Evolutionary conservation across 2,888 invertebrate species (phyloP).

Genomic region (Cephus rjabovi): DNA sequence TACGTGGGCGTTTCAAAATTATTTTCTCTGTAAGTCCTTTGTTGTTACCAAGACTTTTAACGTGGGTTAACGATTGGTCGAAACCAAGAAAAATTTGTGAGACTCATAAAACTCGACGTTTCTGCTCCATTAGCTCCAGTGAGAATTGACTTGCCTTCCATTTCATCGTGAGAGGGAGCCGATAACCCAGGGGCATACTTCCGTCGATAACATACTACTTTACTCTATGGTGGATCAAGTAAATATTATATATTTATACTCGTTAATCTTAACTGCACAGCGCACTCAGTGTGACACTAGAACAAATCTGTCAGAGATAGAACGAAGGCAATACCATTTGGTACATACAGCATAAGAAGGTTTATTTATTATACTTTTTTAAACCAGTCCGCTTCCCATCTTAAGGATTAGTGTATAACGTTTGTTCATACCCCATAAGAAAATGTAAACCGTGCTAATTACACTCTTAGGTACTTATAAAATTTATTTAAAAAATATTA

Average conservation of each 20-base stretch:
- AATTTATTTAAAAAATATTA: background rate
- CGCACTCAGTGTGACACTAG: background rate
- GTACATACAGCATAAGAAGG: background rate
- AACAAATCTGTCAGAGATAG: background rate
- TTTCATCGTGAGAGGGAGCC: slow-evolving; percentile 17
- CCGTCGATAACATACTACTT: slow-evolving; percentile 29
- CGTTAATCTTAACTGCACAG: background rate
- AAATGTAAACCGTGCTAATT: background rate
- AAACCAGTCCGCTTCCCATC: background rate
- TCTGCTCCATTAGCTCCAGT: slow-evolving; percentile 1
- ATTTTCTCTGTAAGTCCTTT: background rate
- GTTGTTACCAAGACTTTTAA: background rate
- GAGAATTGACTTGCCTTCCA: background rate
- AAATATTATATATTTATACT: background rate
- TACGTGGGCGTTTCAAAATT: background rate
- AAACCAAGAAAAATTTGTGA: background rate
- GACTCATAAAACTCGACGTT: background rate
- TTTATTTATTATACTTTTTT: background rate
- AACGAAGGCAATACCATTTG: background rate
- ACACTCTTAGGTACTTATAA: background rate
- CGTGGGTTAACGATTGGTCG: background rate
- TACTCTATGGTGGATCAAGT: background rate
- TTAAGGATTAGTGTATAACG: background rate
- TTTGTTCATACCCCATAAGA: background rate
- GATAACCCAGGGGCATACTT: slow-evolving; percentile 38